These are phyloP conservation scores for Drosophila baimaii DNA, from an alignment of 1,140 invertebrate species.

Conservation along the genomic window DNA sequence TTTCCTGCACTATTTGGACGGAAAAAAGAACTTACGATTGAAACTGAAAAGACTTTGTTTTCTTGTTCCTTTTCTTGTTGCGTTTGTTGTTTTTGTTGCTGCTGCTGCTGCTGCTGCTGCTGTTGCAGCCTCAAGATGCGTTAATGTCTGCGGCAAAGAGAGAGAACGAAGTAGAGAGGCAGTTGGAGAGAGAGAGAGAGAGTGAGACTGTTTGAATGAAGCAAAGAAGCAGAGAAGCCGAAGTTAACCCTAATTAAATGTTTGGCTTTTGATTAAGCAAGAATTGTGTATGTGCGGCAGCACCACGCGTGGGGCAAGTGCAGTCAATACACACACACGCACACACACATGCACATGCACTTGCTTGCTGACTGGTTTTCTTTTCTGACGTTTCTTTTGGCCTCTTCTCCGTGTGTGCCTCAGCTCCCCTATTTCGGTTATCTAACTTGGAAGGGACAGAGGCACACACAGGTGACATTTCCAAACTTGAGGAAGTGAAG, in stretches of 20 bases:
- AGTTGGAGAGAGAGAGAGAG: slow-evolving; percentile 15
- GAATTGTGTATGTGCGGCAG: slow-evolving; percentile 31
- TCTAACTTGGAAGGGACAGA: slow-evolving; percentile 21
- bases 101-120: background rate
- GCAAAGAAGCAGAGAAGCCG: slow-evolving; percentile 7
- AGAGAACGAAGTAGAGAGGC: slow-evolving; percentile 6
- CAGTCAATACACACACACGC: slow-evolving; percentile 4
- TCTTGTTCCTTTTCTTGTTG: slow-evolving; percentile 12
- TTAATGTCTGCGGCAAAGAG: slow-evolving; percentile 2
- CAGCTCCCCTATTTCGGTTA: slow-evolving; percentile 24
- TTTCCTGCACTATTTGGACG: too few relatives aligned
- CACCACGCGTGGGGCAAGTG: slow-evolving; percentile 13
- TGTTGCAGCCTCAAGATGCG: slow-evolving; percentile 22
- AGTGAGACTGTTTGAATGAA: slow-evolving; percentile 12
- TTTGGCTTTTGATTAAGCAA: slow-evolving; percentile 55
- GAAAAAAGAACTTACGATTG: slow-evolving; percentile 2
- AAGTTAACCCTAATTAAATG: slow-evolving; percentile 56
- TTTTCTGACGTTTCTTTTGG: slow-evolving; percentile 4
- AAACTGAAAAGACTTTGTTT: slow-evolving; percentile 4
- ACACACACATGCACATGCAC: slow-evolving; percentile 18
- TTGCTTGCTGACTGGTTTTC: slow-evolving; percentile 18
- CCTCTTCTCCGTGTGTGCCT: slow-evolving; percentile 1
- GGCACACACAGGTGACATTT: slow-evolving; percentile 30
- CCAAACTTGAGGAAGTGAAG: slow-evolving; percentile 26
- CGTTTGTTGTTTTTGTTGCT: slow-evolving; percentile 10